A percentile compares a stretch with the other conserved stretches of the same genome.
These are phyloP conservation scores for Drosophila erecta DNA, from an alignment of 1,140 invertebrate genomes.

Conservation along the genomic window DNA sequence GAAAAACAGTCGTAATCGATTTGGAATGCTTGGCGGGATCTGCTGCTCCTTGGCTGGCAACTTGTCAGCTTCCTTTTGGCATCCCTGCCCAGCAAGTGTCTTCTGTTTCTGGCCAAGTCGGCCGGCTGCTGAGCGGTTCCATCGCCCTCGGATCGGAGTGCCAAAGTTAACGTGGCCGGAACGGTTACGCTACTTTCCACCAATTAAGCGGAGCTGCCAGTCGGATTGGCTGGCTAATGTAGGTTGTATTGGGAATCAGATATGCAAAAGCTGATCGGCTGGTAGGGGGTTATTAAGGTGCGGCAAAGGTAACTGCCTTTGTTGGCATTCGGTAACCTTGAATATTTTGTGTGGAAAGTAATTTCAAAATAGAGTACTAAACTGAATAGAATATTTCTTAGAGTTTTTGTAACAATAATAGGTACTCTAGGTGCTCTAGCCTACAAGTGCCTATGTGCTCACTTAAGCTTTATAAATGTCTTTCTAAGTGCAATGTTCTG, in stretches of 20 bases:
- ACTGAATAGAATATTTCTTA: too few species aligned
- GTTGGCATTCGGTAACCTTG: background rate
- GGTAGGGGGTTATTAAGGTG: constrained; percentile 19
- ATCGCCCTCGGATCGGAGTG: constrained; percentile 32
- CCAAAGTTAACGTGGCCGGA: constrained; percentile 43
- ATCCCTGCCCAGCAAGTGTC: constrained; percentile 67
- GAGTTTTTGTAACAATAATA: too few species aligned
- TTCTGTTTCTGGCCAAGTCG: constrained; percentile 63
- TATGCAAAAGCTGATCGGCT: background rate
- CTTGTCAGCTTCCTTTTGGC: constrained; percentile 80
- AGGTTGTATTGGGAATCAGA: constrained; percentile 22
- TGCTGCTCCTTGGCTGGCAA: constrained; percentile 61
- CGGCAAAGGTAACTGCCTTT: background rate
- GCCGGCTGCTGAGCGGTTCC: constrained; percentile 41
- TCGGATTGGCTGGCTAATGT: constrained; percentile 17
- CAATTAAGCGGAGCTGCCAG: constrained; percentile 39
- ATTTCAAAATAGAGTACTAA: too few species aligned
- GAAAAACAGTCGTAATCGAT: constrained; percentile 73
- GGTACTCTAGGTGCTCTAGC: too few species aligned
- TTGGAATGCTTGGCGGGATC: constrained; percentile 76
- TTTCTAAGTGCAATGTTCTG: background rate
- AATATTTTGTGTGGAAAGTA: background rate
- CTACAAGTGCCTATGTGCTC: too few species aligned
- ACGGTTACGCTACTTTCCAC: constrained; percentile 64
- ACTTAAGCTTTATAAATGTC: too few species aligned